A percentile compares a stretch with the other conserved stretches of the same genome.
Conservation (phyloP, 2,888 invertebrate genomes). For the Germaria angustata region DNA sequence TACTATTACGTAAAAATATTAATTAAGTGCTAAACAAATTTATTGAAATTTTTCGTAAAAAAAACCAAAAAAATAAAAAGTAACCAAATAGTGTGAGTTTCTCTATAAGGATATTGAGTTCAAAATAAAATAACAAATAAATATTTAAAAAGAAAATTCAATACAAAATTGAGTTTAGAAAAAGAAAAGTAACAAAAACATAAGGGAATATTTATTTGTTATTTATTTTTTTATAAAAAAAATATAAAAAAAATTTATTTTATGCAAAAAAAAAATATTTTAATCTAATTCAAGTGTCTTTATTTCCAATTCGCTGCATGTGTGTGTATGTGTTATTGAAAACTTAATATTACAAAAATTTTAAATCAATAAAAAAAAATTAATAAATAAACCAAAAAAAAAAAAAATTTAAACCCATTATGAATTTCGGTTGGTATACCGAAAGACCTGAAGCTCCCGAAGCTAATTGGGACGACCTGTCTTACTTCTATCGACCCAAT, state of each 20-base stretch:
- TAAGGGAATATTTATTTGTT: slow-evolving; percentile 37
- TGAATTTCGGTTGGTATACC: slow-evolving; percentile 79
- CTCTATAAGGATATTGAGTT: neutral
- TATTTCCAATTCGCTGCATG: slow-evolving; percentile 73
- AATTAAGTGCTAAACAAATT: slow-evolving; percentile 17
- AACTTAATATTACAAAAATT: neutral
- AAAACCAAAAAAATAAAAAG: neutral
- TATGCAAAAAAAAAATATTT: slow-evolving; percentile 70
- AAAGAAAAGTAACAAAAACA: neutral
- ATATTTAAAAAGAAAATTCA: neutral
- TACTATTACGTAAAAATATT: slow-evolving; percentile 50
- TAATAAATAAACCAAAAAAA: slow-evolving; percentile 35
- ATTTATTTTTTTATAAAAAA: slow-evolving; percentile 47
- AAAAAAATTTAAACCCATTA: slow-evolving; percentile 65
- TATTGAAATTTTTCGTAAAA: slow-evolving; percentile 6
- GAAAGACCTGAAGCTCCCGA: slow-evolving; percentile 79
- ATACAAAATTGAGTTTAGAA: neutral
- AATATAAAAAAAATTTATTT: slow-evolving; percentile 28
- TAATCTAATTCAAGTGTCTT: slow-evolving; percentile 79
- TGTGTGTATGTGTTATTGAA: slow-evolving; percentile 21
- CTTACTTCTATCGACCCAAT: slow-evolving; percentile 78
- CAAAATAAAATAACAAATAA: slow-evolving; percentile 9
- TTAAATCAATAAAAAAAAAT: slow-evolving; percentile 49
- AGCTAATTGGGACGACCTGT: slow-evolving; percentile 81
- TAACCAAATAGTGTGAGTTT: slow-evolving; percentile 69